phyloP scores from a whole-genome alignment of 1,140 invertebrate genomes.

The Drosophila suzukii region DNA sequence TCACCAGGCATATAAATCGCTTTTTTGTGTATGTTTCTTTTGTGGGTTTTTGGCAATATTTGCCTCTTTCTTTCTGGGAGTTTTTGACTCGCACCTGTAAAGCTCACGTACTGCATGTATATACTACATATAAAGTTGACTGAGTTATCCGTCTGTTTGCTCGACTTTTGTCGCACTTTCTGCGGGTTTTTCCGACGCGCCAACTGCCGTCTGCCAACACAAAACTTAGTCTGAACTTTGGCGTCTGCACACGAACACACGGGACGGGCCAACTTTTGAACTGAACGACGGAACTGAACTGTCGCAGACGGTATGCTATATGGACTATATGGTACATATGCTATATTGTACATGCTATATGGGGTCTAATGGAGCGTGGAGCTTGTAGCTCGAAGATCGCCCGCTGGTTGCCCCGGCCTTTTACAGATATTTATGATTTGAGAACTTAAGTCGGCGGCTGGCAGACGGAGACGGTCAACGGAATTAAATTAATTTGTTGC shows the following conservation, averaged over 20 bases:
- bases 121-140: constrained; percentile 3
- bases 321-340: not conserved
- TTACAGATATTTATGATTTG: constrained; percentile 83
- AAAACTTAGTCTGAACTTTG: constrained; percentile 77
- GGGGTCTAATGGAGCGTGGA: constrained; percentile 68
- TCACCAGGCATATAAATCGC: constrained; percentile 56
- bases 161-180: constrained; percentile 45
- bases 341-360: constrained; percentile 19
- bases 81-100: constrained; percentile 32
- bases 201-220: constrained; percentile 66
- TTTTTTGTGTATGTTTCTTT: constrained; percentile 47
- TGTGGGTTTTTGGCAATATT: constrained; percentile 16
- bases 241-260: constrained; percentile 43
- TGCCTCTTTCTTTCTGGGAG: constrained; percentile 18
- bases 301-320: constrained; percentile 32
- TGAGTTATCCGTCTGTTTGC: constrained; percentile 7
- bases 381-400: constrained; percentile 26
- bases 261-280: constrained; percentile 33
- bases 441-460: constrained; percentile 38
- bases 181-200: constrained; percentile 63
- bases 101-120: constrained; percentile 33
- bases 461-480: constrained; percentile 43
- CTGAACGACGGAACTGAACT: constrained; percentile 26
- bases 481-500: constrained; percentile 75
- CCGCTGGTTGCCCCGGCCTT: constrained; percentile 61